These are phyloP conservation scores for Polydrusus cervinus DNA, from an alignment of 2,888 invertebrate genomes.

Conservation along the genomic window DNA sequence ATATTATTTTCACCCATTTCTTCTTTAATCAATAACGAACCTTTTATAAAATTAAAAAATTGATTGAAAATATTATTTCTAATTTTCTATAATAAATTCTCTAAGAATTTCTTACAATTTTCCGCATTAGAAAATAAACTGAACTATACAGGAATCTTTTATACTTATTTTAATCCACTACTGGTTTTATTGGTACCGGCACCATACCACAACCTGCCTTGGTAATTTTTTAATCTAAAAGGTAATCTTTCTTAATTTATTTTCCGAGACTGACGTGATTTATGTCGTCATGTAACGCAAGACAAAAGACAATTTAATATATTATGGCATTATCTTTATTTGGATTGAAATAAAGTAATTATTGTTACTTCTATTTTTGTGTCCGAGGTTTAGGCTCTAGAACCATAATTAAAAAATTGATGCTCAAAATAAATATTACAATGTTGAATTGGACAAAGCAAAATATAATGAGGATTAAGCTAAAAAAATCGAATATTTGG, in stretches of 20 bases:
- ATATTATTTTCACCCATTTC: too few relatives aligned
- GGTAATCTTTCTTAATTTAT: slow-evolving; percentile 11
- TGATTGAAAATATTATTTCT: too few relatives aligned
- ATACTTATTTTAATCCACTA: slow-evolving; percentile 2
- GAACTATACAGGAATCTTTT: neutral
- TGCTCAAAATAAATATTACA: too few relatives aligned
- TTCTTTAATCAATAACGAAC: too few relatives aligned
- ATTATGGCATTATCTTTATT: slow-evolving; percentile 8
- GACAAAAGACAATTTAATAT: slow-evolving; percentile 6
- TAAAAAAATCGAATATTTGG: too few relatives aligned
- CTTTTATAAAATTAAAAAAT: too few relatives aligned
- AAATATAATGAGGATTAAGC: too few relatives aligned
- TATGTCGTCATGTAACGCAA: slow-evolving; percentile 6
- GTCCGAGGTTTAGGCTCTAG: neutral
- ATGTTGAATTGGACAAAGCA: too few relatives aligned
- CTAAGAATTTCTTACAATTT: too few relatives aligned
- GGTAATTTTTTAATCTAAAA: slow-evolving; percentile 22
- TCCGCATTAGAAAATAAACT: neutral
- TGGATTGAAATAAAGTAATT: neutral
- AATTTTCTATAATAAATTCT: too few relatives aligned
- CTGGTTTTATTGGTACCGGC: slow-evolving; percentile 1
- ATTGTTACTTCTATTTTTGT: neutral
- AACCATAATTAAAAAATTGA: too few relatives aligned
- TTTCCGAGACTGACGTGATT: neutral
- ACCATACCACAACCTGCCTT: neutral